These are phyloP conservation scores for Scaptomyza tumidula DNA, from an alignment of 2,888 invertebrate genomes.

Conservation along the genomic window DNA sequence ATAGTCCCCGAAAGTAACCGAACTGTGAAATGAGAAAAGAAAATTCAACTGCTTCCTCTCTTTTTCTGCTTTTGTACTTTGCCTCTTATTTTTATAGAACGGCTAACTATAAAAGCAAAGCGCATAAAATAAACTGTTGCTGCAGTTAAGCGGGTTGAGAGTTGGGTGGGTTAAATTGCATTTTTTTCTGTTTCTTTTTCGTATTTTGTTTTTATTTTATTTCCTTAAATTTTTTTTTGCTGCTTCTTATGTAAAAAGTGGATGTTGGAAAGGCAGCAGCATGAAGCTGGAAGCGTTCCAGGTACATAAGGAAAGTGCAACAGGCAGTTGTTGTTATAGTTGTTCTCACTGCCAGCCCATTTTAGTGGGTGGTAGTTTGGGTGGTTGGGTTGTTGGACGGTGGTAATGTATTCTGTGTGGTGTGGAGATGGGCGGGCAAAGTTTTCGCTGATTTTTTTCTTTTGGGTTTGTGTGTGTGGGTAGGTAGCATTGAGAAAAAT, in stretches of 20 bases:
- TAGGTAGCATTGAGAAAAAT: conserved; percentile 48
- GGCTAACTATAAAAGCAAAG: conserved; percentile 44
- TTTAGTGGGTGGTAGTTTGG: conserved; percentile 28
- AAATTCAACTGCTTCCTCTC: background rate
- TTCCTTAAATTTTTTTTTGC: conserved; percentile 52
- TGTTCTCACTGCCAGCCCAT: conserved; percentile 30
- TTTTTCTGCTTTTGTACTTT: background rate
- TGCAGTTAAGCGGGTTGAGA: conserved; percentile 23
- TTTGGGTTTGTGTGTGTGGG: conserved; percentile 5
- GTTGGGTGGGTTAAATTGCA: conserved; percentile 36
- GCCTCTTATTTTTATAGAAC: conserved; percentile 4
- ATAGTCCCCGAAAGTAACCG: background rate
- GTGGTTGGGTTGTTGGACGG: conserved; percentile 1
- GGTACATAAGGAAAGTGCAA: conserved; percentile 72
- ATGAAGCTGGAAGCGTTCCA: conserved; percentile 51
- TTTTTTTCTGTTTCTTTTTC: conserved; percentile 29
- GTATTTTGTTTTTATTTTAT: conserved; percentile 62
- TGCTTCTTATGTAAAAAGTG: conserved; percentile 19
- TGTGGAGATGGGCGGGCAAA: conserved; percentile 30
- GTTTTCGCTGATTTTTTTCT: conserved; percentile 46
- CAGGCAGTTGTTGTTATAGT: conserved; percentile 72
- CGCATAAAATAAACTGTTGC: conserved; percentile 63
- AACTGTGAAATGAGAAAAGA: conserved; percentile 12
- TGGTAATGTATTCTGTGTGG: background rate
- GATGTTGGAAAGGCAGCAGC: conserved; percentile 51